phyloP scores from a whole-genome alignment of 2,113 vertebrate genomes.

The Leptosomus discolor region DNA sequence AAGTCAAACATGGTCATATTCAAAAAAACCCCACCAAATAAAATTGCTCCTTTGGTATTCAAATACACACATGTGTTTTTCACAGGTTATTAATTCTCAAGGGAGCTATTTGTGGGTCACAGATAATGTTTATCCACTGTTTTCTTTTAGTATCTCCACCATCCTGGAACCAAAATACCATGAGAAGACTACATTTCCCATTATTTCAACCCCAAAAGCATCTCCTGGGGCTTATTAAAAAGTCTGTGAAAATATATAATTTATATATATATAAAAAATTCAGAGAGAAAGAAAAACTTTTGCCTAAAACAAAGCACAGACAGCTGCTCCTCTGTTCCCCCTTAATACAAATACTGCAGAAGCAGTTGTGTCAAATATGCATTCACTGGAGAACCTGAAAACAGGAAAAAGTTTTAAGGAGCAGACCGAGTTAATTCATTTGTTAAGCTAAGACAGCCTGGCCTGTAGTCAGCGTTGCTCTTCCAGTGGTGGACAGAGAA shows the following conservation, averaged over 20 bases:
- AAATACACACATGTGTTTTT: not conserved
- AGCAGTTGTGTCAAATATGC: not conserved
- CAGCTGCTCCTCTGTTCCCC: not conserved
- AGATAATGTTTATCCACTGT: constrained; percentile 1
- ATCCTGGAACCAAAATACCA: constrained; percentile 23
- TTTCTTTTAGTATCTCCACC: constrained; percentile 14
- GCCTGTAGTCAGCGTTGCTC: not conserved
- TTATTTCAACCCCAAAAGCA: constrained; percentile 9
- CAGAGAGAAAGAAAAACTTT: not conserved
- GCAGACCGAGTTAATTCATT: rapidly evolving
- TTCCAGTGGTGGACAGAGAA: not conserved
- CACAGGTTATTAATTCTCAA: not conserved
- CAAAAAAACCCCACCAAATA: not conserved
- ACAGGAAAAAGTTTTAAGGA: not conserved
- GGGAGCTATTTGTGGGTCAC: not conserved
- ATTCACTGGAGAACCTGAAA: not conserved
- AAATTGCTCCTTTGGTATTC: not conserved
- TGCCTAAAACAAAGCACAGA: not conserved
- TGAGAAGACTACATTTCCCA: constrained; percentile 10
- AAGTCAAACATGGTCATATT: not conserved
- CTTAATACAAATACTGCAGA: not conserved
- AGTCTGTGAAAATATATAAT: not conserved
- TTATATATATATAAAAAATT: not conserved
- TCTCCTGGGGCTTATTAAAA: constrained; percentile 7
- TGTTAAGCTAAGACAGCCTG: not conserved